Evolutionary conservation across 1,140 invertebrate genomes (phyloP).

Genomic region (Drosophila guanche): DNA sequence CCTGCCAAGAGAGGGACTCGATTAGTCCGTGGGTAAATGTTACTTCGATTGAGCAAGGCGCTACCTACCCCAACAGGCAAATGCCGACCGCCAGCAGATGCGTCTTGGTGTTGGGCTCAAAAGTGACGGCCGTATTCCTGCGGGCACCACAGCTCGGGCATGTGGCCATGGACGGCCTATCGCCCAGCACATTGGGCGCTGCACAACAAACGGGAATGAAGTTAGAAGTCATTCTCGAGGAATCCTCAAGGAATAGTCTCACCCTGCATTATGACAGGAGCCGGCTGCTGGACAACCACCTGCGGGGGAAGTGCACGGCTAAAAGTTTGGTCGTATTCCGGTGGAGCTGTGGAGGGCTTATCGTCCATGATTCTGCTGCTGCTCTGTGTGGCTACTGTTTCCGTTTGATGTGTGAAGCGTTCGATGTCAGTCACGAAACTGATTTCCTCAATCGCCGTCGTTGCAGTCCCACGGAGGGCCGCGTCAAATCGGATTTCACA

Average conservation of each 20-base stretch:
- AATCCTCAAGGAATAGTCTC: background rate
- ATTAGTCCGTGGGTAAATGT: too few species aligned
- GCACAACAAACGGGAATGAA: background rate
- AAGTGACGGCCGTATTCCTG: slow-evolving; percentile 22
- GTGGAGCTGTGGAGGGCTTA: slow-evolving; percentile 3
- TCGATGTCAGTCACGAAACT: slow-evolving; percentile 9
- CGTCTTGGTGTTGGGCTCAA: slow-evolving; percentile 85
- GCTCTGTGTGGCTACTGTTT: background rate
- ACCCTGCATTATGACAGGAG: slow-evolving; percentile 6
- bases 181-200: slow-evolving; percentile 33
- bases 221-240: background rate
- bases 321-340: background rate
- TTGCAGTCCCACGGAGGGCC: too few species aligned
- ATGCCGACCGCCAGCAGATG: slow-evolving; percentile 86
- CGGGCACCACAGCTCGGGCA: slow-evolving; percentile 57
- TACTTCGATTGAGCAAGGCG: background rate
- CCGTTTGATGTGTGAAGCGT: slow-evolving; percentile 17
- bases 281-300: background rate
- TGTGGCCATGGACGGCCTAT: slow-evolving; percentile 35
- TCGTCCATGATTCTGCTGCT: slow-evolving; percentile 19
- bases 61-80: slow-evolving; percentile 85
- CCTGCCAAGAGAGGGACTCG: slow-evolving; percentile 14
- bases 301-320: background rate
- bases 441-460: background rate
- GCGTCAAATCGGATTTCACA: too few species aligned